Percentiles rank a stretch among this genome's conserved stretches.
Evolutionary conservation across 35 echinoderm and acorn worm species (phyloP).

Genomic region (Ptychodera flava): DNA sequence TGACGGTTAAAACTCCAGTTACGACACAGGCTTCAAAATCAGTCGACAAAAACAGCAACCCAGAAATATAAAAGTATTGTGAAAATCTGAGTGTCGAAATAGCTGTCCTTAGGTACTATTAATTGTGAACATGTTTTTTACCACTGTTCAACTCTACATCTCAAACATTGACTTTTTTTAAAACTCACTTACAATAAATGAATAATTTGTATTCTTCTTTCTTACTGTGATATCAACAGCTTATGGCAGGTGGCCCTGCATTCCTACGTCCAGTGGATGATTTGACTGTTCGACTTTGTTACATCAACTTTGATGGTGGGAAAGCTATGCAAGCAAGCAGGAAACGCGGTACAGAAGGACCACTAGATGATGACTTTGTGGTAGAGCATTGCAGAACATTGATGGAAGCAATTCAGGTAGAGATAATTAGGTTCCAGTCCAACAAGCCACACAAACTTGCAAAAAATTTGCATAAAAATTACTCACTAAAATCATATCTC

Average conservation of each 20-base stretch:
- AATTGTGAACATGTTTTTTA: background rate
- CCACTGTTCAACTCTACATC: background rate
- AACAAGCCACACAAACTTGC: no score
- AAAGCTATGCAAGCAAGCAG: constrained; percentile 40
- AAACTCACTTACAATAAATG: background rate
- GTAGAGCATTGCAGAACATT: background rate
- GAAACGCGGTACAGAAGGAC: background rate
- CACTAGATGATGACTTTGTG: background rate
- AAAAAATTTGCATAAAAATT: no score
- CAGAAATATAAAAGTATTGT: no score
- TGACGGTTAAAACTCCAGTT: no score
- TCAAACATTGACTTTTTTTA: background rate
- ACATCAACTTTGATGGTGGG: constrained; percentile 77
- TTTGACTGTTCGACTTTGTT: constrained; percentile 91
- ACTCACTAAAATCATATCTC: no score
- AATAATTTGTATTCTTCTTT: background rate
- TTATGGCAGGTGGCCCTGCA: constrained; percentile 78
- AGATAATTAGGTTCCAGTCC: background rate
- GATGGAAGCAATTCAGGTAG: constrained; percentile 3
- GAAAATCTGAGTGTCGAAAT: no score
- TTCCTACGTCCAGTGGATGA: constrained; percentile 77
- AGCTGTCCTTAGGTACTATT: no score
- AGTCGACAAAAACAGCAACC: no score
- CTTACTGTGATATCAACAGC: constrained; percentile 27
- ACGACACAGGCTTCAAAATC: no score